Base-by-base conservation (phyloP, 2,888 invertebrate genomes). In the Dusona sp. region DNA sequence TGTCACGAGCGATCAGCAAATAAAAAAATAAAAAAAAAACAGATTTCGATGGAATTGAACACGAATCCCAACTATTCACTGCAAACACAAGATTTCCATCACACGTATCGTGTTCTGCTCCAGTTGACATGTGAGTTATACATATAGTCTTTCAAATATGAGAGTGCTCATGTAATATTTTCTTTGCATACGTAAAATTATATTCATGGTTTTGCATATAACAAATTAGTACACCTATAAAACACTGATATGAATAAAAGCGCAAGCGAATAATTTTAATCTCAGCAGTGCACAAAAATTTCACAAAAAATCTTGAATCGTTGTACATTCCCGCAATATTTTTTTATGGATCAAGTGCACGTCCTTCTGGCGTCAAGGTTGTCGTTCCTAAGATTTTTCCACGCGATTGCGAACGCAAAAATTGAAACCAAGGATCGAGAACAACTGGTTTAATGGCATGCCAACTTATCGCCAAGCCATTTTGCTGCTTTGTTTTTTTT, bases 361-460 rank as follows among this genome's bases (percentile, higher is more conserved):
- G 38, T 42, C 61, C 68, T 51, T 64, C 78, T 68, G 29, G 45
- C 73, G 33, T 86, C 86, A 83, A 83, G 86, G 86, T 81, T 77
- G 45, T 77, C 78, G 67, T 61, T 70, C n/a, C 33, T 64, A 16
- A 11, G 65, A 36, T 38, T 65, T 64, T 48, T 16, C 36, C 42
- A 22, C 4, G 22, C 19, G 13, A 29, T 22, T 36, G 64, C 42
- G 42, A 36, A 33, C 78, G 25, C 42, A 45, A 80, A 74, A 77
- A 78, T 83, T 61, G 68, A 57, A 64, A 51, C 7, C 45, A n/a
- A 65, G 73, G 51, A 68, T 73, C 61, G 45, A 68, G 73, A 84
- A 83, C 68, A 80, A 74, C 61, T 61, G 73, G 22, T 45, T 79
- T 78, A 83, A 78, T 57, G 83, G 73, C 73, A 68, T 54, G n/a